These are phyloP conservation scores for Chloroceryle aenea DNA, from an alignment of 2,113 vertebrate genomes.

Conservation along the genomic window DNA sequence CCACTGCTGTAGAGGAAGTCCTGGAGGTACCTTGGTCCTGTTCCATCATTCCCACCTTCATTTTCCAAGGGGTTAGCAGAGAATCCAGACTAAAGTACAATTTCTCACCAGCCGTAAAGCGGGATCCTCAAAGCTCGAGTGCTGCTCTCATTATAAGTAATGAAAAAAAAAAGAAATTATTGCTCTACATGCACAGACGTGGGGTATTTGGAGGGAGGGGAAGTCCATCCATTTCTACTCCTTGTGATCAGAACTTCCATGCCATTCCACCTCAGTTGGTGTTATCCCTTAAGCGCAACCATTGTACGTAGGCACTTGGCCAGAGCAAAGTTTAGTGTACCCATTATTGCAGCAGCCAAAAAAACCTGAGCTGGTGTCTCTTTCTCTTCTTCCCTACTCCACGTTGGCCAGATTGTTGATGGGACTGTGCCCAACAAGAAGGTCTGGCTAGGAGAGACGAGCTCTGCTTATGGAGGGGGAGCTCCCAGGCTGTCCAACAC, in stretches of 20 bases:
- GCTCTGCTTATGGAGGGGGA: constrained; percentile 94
- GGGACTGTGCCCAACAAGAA: constrained; percentile 78
- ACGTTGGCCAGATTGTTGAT: constrained; percentile 68
- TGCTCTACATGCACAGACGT: rapidly evolving
- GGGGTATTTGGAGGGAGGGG: background rate
- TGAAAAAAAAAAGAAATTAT: background rate
- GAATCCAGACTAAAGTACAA: background rate
- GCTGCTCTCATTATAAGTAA: background rate
- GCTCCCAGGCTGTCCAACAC: constrained; percentile 86
- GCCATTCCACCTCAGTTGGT: background rate
- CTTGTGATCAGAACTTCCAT: background rate
- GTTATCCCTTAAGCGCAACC: background rate
- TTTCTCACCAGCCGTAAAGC: background rate
- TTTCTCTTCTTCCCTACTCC: background rate
- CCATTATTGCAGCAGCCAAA: background rate
- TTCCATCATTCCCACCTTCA: background rate
- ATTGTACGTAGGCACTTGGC: rapidly evolving
- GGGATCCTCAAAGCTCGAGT: background rate
- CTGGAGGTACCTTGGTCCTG: constrained; percentile 77
- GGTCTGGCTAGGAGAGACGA: constrained; percentile 95
- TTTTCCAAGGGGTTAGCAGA: background rate
- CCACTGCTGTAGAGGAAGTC: constrained; percentile 74
- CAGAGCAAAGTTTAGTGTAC: background rate
- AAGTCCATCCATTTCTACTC: background rate
- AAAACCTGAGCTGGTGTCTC: background rate